Evolutionary conservation across 1,140 invertebrate species (phyloP), one percentile per base, ranked within the genome.

Genomic region (Atta colombica): DNA sequence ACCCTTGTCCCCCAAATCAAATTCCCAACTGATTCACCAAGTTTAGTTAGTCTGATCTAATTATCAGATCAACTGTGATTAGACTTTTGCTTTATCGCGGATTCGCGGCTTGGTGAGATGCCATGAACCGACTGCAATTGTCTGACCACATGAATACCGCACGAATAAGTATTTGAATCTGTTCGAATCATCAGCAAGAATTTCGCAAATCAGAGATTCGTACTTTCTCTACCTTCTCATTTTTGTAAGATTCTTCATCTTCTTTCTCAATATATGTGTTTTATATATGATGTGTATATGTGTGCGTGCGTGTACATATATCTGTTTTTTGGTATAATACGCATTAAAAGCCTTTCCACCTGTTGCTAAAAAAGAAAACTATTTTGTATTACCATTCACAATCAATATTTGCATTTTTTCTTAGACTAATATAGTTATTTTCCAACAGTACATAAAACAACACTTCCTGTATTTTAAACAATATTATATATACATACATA

Each of bases 321-420:
- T 66, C 0, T 39, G 65, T 61, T 81, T 85, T 77, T 53, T 51
- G 21, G n/a, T 75, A 51, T 65, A 77, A 53, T 7, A 45, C 69
- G 45, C 65, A 49, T 80, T 60, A 77, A 90, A 61, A 82, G 35
- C 61, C 61, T 51, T 61, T 88, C 86, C 89, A 91, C 89, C 89
- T 91, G 89, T 90, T 91, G 89, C 89, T 90, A 86, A 63, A 61
- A 87, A 90, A 88, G 58, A 90, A 90, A 90, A 88, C 65, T 85
- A 81, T 75, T 74, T 72, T 58, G 21, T 51, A n/a, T 7, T 60
- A 18, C 10, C 1, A 21, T 74, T 49, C 25, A 16, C 2, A 72
- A 60, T 84, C 69, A 75, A 75, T 84, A 84, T 84, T 84, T 61
- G 28, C 31, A 61, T 5, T 51, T 74, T 58, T 63, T 75, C 8